Conservation (phyloP, 2,797 vertebrate genomes). For the Apodemus agrarius region DNA sequence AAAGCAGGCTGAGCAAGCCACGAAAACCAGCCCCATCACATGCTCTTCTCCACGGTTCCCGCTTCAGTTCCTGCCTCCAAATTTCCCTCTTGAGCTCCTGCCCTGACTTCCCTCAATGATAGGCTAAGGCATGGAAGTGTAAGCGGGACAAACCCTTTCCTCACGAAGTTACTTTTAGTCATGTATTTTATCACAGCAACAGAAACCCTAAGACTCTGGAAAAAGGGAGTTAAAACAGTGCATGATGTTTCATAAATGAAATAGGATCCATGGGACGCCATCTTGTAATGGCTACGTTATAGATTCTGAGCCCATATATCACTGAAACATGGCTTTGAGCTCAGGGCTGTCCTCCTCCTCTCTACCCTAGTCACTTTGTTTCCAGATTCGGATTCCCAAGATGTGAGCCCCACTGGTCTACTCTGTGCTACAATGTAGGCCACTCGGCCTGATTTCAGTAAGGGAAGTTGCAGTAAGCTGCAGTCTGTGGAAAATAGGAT, state of each 20-base stretch:
- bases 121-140: neutral
- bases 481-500: neutral
- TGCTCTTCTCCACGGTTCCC: neutral
- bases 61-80: too few relatives aligned
- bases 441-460: neutral
- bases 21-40: neutral
- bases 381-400: neutral
- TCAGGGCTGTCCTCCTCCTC: neutral
- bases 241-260: neutral
- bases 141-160: neutral
- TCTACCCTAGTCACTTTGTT: neutral
- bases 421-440: neutral
- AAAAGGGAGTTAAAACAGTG: neutral
- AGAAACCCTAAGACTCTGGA: neutral
- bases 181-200: neutral
- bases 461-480: neutral
- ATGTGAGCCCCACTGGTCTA: neutral
- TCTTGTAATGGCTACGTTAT: neutral
- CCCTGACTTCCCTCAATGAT: neutral
- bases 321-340: neutral
- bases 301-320: neutral
- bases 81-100: neutral
- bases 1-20: neutral
- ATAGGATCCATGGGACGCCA: neutral
- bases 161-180: neutral